These are phyloP conservation scores for Rhipidura dahli DNA, from an alignment of 2,113 vertebrate species.

Conservation along the genomic window DNA sequence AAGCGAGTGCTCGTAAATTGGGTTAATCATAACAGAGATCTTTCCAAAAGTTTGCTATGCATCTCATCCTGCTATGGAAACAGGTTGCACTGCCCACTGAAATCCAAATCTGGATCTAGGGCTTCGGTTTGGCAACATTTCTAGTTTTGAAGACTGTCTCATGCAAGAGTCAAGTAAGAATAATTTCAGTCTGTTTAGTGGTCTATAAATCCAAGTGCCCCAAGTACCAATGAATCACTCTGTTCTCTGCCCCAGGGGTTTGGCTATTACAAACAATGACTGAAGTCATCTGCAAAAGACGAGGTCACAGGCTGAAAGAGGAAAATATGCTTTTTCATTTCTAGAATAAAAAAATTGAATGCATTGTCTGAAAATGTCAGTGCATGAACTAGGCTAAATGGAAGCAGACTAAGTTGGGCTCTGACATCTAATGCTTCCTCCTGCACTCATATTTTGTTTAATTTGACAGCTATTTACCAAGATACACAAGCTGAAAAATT, in stretches of 20 bases:
- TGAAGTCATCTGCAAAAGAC: slow-evolving; percentile 58
- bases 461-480: slow-evolving; percentile 36
- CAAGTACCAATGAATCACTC: slow-evolving; percentile 61
- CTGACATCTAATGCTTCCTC: slow-evolving; percentile 27
- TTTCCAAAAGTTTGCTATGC: background rate
- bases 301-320: slow-evolving; percentile 43
- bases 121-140: background rate
- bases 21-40: background rate
- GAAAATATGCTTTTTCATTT: slow-evolving; percentile 63
- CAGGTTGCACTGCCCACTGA: slow-evolving; percentile 18
- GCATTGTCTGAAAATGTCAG: slow-evolving; percentile 65
- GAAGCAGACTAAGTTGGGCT: slow-evolving; percentile 26
- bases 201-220: slow-evolving; percentile 60
- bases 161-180: slow-evolving; percentile 41
- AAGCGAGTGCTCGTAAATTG: background rate
- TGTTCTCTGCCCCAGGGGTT: slow-evolving; percentile 52
- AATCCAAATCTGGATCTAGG: background rate
- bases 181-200: slow-evolving; percentile 54
- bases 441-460: slow-evolving; percentile 36
- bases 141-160: slow-evolving; percentile 37
- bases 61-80: background rate
- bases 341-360: slow-evolving; percentile 37
- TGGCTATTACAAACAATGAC: slow-evolving; percentile 64
- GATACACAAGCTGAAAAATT: slow-evolving; percentile 6
- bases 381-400: slow-evolving; percentile 54